Conservation (phyloP, 1,140 invertebrate species). For the Drosophila littoralis region DNA sequence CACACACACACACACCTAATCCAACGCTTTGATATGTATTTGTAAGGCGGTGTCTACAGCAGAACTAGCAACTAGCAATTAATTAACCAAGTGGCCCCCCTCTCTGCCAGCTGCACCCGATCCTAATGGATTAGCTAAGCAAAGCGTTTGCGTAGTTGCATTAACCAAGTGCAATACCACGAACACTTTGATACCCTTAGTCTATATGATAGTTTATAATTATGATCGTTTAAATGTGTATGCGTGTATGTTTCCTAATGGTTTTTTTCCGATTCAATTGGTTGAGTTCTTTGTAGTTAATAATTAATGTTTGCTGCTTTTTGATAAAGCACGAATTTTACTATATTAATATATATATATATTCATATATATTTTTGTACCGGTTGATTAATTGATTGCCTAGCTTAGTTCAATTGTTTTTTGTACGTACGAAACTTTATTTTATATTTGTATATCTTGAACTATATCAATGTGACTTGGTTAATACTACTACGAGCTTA, state of each 20-base stretch:
- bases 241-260: constrained; percentile 51
- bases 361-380: constrained; percentile 65
- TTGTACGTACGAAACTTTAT: constrained; percentile 45
- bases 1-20: constrained; percentile 40
- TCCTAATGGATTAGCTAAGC: constrained; percentile 50
- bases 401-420: constrained; percentile 80
- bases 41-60: constrained; percentile 62
- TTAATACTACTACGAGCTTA: constrained; percentile 67
- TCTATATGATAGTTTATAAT: constrained; percentile 40
- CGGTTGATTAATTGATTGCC: constrained; percentile 59
- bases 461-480: constrained; percentile 68
- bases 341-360: constrained; percentile 26
- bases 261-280: constrained; percentile 53
- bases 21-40: constrained; percentile 63
- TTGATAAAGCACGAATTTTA: constrained; percentile 51
- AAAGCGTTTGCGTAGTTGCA: constrained; percentile 54
- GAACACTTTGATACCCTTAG: constrained; percentile 46
- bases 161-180: constrained; percentile 49
- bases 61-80: constrained; percentile 61
- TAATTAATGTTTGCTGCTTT: constrained; percentile 66
- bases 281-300: constrained; percentile 59
- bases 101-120: constrained; percentile 18
- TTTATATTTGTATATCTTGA: constrained; percentile 41
- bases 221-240: constrained; percentile 36
- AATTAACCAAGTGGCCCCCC: constrained; percentile 28